phyloP scores from a whole-genome alignment of 2,113 vertebrate species.

The Ifrita kowaldi region DNA sequence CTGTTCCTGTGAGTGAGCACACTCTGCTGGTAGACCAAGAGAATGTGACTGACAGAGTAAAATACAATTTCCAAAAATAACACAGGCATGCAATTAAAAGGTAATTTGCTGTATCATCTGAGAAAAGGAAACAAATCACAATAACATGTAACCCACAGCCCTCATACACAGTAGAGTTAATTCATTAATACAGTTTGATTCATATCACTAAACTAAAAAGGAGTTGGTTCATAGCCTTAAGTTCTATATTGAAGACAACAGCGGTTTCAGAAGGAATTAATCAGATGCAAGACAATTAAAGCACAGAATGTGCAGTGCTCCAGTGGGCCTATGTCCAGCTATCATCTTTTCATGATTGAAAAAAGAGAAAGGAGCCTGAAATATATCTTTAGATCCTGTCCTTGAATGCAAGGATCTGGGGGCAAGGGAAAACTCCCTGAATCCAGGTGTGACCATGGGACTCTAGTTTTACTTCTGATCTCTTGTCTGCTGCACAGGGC shows the following conservation, averaged over 20 bases:
- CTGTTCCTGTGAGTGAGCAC: neutral
- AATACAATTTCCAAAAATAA: neutral
- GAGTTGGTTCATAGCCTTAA: neutral
- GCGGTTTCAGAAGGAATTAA: neutral
- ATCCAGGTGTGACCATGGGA: neutral
- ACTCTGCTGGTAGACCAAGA: slow-evolving; percentile 1
- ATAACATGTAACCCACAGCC: neutral
- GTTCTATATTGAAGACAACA: neutral
- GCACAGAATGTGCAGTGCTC: neutral
- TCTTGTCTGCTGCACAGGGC: neutral
- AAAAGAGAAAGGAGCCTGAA: neutral
- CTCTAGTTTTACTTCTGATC: neutral
- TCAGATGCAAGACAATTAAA: neutral
- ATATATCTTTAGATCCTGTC: neutral
- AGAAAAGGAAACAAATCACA: neutral
- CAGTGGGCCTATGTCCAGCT: neutral
- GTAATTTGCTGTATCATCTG: neutral
- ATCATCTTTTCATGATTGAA: neutral
- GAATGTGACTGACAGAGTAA: neutral
- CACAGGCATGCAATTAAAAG: neutral
- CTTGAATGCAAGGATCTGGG: neutral
- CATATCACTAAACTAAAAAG: neutral
- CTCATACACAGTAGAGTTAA: neutral
- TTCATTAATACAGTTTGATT: neutral
- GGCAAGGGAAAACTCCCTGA: neutral